Percentiles rank a stretch among this genome's conserved stretches.
Evolutionary conservation across 2,113 vertebrate species (phyloP).

Genomic region (Syrrhaptes paradoxus): DNA sequence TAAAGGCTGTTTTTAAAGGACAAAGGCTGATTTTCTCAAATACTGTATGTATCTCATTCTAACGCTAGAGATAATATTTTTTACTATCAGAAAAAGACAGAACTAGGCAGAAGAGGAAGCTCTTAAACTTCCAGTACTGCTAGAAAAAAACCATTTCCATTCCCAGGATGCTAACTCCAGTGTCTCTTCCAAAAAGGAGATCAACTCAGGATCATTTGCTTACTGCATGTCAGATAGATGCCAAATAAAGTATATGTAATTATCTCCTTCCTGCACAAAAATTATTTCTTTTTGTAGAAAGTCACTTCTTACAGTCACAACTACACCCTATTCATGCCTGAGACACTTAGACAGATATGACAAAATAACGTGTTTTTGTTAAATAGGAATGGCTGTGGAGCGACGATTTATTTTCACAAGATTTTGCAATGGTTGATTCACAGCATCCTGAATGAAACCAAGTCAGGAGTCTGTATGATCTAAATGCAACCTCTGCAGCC

Average conservation of each 20-base stretch:
- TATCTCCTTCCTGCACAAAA: background rate
- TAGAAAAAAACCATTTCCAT: background rate
- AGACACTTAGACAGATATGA: background rate
- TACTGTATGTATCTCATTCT: background rate
- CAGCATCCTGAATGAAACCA: background rate
- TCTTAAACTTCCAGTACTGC: background rate
- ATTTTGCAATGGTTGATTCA: background rate
- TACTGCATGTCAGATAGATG: background rate
- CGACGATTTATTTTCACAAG: background rate
- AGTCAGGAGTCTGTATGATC: background rate
- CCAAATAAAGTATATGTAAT: background rate
- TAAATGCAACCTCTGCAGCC: background rate
- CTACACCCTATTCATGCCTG: background rate
- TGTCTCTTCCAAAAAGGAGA: background rate
- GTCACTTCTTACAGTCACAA: background rate
- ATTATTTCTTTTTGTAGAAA: background rate
- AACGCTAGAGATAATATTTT: conserved; percentile 8
- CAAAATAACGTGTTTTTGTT: background rate
- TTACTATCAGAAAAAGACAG: conserved; percentile 9
- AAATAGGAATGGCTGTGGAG: background rate
- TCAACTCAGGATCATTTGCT: background rate
- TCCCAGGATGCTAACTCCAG: background rate
- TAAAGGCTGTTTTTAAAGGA: conserved; percentile 59
- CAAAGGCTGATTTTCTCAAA: conserved; percentile 55
- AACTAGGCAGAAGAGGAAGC: conserved; percentile 4